These are phyloP conservation scores for Stichodactyla mertensii DNA, from an alignment of 64 coral and sea anemone genomes.

Conservation along the genomic window DNA sequence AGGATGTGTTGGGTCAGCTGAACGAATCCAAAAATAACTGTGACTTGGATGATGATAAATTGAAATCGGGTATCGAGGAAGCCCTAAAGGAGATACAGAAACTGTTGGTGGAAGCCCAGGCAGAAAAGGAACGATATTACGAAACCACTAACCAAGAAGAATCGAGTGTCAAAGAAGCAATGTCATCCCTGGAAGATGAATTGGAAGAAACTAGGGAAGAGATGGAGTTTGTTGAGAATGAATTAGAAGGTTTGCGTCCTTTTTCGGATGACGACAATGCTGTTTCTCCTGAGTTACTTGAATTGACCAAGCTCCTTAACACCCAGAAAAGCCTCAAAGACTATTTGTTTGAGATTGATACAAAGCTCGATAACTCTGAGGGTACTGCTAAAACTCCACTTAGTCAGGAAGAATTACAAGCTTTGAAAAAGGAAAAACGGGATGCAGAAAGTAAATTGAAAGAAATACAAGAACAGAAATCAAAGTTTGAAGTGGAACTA, in stretches of 20 bases:
- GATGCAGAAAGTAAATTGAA: constrained; percentile 36
- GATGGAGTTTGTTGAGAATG: constrained; percentile 13
- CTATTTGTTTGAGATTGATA: constrained; percentile 64
- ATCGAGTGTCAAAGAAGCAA: neutral
- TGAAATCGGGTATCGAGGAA: neutral
- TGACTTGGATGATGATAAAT: neutral
- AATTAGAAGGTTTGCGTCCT: constrained; percentile 16
- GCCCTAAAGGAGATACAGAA: neutral
- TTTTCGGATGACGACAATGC: constrained; percentile 6
- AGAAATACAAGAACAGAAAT: constrained; percentile 53
- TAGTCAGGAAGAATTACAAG: neutral
- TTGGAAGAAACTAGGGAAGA: constrained; percentile 32
- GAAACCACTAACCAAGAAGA: neutral
- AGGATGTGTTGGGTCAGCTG: neutral
- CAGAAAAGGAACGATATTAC: constrained; percentile 5
- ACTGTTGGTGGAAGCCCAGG: neutral
- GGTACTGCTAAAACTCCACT: neutral
- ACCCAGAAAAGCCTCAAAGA: constrained; percentile 50
- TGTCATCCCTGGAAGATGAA: neutral
- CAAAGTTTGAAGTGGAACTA: constrained; percentile 42
- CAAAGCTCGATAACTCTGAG: constrained; percentile 31
- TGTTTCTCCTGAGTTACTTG: neutral
- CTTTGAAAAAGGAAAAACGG: constrained; percentile 23
- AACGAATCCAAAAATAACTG: neutral
- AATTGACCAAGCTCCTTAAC: constrained; percentile 32